Percentiles rank a stretch among this genome's conserved stretches.
Conservation (phyloP, 2,113 vertebrate species). For the human region DNA sequence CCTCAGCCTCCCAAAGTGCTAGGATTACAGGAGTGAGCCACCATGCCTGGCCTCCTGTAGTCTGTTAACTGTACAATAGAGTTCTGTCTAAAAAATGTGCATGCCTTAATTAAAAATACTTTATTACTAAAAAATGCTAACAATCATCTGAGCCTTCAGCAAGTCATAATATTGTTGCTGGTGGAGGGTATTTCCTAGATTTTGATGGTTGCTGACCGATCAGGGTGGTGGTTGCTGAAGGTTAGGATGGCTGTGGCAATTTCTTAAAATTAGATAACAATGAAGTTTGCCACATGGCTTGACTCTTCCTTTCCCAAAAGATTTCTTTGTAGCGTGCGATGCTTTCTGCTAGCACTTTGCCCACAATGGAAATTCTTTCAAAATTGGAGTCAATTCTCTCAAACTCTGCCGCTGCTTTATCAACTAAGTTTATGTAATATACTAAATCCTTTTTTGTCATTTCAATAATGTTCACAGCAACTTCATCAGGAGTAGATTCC, state of each 20-base stretch:
- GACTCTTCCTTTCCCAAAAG: background rate
- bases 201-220: background rate
- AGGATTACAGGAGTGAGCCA: too few species aligned
- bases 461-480: background rate
- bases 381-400: background rate
- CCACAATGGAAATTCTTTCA: background rate
- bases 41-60: background rate
- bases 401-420: background rate
- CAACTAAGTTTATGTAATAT: background rate
- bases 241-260: background rate
- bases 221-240: background rate
- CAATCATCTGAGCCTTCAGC: background rate
- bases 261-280: background rate
- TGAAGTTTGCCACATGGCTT: background rate
- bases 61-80: background rate
- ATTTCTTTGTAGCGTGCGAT: background rate
- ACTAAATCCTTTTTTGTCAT: background rate
- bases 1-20: too few species aligned
- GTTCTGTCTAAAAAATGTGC: background rate
- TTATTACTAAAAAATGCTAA: background rate
- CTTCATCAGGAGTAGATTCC: background rate
- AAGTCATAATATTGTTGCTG: background rate
- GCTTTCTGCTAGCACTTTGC: background rate
- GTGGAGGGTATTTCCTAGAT: background rate
- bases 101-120: background rate